Conservation (phyloP, 2,888 invertebrate species). For the Andrena dorsata region DNA sequence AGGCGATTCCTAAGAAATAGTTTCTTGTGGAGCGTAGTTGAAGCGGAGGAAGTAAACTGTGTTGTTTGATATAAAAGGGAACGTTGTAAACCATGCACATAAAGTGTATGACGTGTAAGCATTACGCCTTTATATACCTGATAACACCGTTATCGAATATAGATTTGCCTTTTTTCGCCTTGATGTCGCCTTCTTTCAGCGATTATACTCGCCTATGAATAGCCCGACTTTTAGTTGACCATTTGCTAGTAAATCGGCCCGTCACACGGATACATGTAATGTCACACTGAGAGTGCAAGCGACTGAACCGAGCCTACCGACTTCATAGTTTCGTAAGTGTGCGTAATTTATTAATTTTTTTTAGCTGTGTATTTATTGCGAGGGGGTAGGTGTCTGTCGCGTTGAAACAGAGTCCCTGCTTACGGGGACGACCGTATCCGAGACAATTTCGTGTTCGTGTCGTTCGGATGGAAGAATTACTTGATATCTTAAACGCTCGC, state of each 20-base stretch:
- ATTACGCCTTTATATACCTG: too few relatives aligned
- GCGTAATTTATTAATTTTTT: neutral
- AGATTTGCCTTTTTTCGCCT: too few relatives aligned
- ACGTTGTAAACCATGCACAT: too few relatives aligned
- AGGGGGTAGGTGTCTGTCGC: neutral
- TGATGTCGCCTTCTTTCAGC: too few relatives aligned
- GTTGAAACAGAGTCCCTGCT: neutral
- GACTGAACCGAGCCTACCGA: neutral
- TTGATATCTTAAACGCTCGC: neutral
- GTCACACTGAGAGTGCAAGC: neutral
- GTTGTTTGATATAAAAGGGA: too few relatives aligned
- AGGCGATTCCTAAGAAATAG: too few relatives aligned
- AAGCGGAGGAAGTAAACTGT: too few relatives aligned
- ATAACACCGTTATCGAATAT: too few relatives aligned
- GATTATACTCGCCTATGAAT: neutral
- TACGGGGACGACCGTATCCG: neutral
- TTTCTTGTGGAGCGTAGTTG: too few relatives aligned
- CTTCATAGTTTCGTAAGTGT: neutral
- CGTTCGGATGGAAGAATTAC: neutral
- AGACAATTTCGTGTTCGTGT: neutral
- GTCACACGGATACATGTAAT: too few relatives aligned
- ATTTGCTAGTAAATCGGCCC: too few relatives aligned
- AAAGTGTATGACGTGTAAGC: too few relatives aligned
- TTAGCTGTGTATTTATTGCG: constrained; percentile 6
- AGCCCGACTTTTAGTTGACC: neutral